A percentile compares a stretch with the other conserved stretches of the same genome.
Conservation (phyloP, 2,797 vertebrate genomes). For the Schizopygopsis pylzovi region DNA sequence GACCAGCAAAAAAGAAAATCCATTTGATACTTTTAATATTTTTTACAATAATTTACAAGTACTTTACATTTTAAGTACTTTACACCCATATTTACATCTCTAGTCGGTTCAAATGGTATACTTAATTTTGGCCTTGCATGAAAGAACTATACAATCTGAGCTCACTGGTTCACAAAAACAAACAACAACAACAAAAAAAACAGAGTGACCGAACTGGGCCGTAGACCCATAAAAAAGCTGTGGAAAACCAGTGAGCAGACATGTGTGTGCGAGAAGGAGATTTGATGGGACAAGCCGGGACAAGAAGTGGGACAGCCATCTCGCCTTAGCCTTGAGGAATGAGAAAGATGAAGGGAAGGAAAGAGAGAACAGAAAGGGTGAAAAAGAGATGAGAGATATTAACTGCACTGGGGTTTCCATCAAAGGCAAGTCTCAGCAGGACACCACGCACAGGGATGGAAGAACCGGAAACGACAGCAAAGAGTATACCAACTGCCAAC, state of each 20-base stretch:
- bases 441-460: conserved; percentile 22
- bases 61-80: neutral
- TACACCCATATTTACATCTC: neutral
- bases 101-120: neutral
- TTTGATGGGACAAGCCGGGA: conserved; percentile 46
- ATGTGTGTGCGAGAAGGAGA: neutral
- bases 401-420: conserved; percentile 60
- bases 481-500: conserved; percentile 1
- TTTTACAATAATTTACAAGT: neutral
- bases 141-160: neutral
- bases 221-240: neutral
- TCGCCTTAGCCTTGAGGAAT: conserved; percentile 53
- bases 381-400: conserved; percentile 46
- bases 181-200: neutral
- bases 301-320: conserved; percentile 44
- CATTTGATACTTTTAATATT: neutral
- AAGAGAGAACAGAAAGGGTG: conserved; percentile 6
- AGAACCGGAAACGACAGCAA: conserved; percentile 53
- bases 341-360: conserved; percentile 36
- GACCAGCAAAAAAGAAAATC: neutral
- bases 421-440: conserved; percentile 57
- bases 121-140: neutral
- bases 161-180: neutral
- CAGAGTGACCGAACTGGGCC: neutral
- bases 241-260: neutral